Percentiles rank a stretch among this genome's conserved stretches.
Evolutionary conservation across 2,797 vertebrate genomes (phyloP).

Genomic region (Adelosebastes latens): DNA sequence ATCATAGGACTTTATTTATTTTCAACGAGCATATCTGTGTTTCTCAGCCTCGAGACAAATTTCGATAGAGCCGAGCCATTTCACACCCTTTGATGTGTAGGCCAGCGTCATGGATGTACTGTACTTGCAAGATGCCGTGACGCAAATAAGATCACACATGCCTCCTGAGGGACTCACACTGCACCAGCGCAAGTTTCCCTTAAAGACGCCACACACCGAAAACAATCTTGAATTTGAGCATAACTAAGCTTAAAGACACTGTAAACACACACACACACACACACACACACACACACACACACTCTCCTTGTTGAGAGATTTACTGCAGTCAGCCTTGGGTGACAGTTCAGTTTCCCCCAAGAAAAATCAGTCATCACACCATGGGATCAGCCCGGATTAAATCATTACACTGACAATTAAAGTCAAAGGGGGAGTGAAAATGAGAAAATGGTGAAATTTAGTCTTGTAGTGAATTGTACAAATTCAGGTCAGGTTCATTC

Average conservation of each 20-base stretch:
- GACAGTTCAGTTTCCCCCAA: slow-evolving; percentile 25
- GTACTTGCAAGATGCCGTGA: slow-evolving; percentile 47
- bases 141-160: slow-evolving; percentile 52
- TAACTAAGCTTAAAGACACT: background rate
- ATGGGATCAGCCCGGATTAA: slow-evolving; percentile 32
- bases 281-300: background rate
- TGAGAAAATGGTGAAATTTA: slow-evolving; percentile 13
- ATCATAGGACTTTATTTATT: slow-evolving; percentile 1
- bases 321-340: slow-evolving; percentile 18
- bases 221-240: background rate
- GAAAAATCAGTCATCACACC: slow-evolving; percentile 16
- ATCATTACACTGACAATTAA: slow-evolving; percentile 23
- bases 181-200: slow-evolving; percentile 32
- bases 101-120: slow-evolving; percentile 22
- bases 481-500: slow-evolving; percentile 39
- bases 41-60: background rate
- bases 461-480: background rate
- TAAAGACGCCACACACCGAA: slow-evolving; percentile 33
- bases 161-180: slow-evolving; percentile 37
- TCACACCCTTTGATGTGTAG: slow-evolving; percentile 41
- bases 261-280: background rate
- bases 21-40: background rate
- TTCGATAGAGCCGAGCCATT: background rate
- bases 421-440: slow-evolving; percentile 21
- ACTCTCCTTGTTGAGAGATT: slow-evolving; percentile 16